Base-by-base conservation (phyloP, 2,113 vertebrate genomes). In the Microtus pennsylvanicus region DNA sequence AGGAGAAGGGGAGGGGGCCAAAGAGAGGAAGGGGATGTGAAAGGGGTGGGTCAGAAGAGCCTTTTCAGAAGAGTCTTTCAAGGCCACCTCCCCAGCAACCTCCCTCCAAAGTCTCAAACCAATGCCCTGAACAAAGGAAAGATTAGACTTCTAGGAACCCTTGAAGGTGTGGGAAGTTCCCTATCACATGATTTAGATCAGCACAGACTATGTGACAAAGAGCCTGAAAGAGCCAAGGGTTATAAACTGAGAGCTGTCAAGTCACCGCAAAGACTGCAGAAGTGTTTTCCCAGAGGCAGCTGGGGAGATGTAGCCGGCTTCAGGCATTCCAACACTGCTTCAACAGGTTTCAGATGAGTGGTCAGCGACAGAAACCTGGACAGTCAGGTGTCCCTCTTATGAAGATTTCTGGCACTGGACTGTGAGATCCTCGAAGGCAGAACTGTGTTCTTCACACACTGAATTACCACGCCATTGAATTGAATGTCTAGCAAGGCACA, bases 21-120 rank as follows among this genome's bases (percentile, higher is more conserved):
- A 5, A 16, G 13, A 2, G 10, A 38, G 0, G 10, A 0, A 8
- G 1, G 21, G 35, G 26, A 26, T 13, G 38, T 13, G 38, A 19
- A 0, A 30, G 24, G 26, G 61, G 11, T 85, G 38, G 76, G 58
- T 11, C 12, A 13, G 24, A 83, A 7, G n/a, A 83, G 35, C n/a
- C 82, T 85, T 67, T 19, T 30, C 81, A 28, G 58, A 45, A 65
- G 16, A 26, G 19, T 2, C 38, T 55, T 63, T 61, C 55, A 63
- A 63, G 24, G 35, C 33, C 13, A 63, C 55, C 82, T 47, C 28
- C 38, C 1, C 28, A 33, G 16, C 38, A 47, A 5, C 33, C 61
- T 22, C 28, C 42, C 26, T 30, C 58, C 28, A 33, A 35, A 67
- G 42, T 30, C 81, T 22, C 61, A 67, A 67, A 45, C 26, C 42